Conservation (phyloP, 2,797 vertebrate genomes). For the Leptatherina wallacei region DNA sequence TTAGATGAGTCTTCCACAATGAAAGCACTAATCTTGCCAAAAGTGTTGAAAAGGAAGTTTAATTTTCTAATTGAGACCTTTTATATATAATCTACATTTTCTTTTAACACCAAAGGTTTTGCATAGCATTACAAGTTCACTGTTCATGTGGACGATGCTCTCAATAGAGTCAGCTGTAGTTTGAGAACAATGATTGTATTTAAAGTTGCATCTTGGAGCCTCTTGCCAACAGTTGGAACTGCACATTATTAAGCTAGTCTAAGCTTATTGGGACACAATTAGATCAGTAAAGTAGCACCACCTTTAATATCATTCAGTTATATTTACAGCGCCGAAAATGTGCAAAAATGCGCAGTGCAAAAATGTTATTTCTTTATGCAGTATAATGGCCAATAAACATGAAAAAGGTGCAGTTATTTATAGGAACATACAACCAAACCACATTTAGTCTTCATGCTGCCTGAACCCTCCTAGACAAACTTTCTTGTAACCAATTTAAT, state of each 20-base stretch:
- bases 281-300: slow-evolving; percentile 5
- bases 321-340: neutral
- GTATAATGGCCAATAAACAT: neutral
- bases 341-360: too few species aligned
- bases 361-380: neutral
- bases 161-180: neutral
- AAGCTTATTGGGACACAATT: neutral
- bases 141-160: slow-evolving; percentile 5
- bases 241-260: neutral
- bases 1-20: neutral
- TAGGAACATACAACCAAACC: neutral
- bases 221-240: slow-evolving; percentile 3
- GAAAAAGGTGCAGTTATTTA: too few species aligned
- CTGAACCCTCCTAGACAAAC: neutral
- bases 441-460: neutral
- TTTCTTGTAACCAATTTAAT: neutral
- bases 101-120: neutral
- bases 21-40: neutral
- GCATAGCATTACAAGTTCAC: neutral
- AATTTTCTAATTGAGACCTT: neutral
- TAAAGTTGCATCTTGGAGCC: neutral
- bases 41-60: neutral
- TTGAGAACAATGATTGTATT: neutral
- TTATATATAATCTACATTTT: neutral
- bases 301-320: neutral